Percentiles rank a stretch among this genome's conserved stretches.
phyloP scores from a whole-genome alignment of 1,140 invertebrate genomes.

The Drosophila pectinifera region DNA sequence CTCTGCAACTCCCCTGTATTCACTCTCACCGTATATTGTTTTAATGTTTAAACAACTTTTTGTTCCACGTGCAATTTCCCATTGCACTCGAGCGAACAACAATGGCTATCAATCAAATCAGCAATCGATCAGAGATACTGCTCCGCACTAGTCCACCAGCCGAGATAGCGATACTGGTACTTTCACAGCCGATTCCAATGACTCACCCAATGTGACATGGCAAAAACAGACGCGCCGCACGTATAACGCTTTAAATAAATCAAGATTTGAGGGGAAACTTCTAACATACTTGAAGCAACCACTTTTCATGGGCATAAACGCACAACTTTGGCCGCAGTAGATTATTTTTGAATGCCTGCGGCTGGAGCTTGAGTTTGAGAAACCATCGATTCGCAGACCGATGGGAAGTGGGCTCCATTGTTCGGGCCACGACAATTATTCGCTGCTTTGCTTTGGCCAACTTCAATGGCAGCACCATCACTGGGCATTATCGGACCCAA shows the following conservation, averaged over 20 bases:
- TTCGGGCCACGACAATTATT: slow-evolving; percentile 46
- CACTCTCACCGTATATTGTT: slow-evolving; percentile 30
- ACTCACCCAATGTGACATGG: slow-evolving; percentile 31
- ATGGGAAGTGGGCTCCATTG: slow-evolving; percentile 38
- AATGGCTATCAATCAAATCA: slow-evolving; percentile 41
- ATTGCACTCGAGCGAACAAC: slow-evolving; percentile 23
- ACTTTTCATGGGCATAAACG: slow-evolving; percentile 28
- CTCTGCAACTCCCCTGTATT: slow-evolving; percentile 5
- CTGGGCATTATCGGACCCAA: slow-evolving; percentile 28
- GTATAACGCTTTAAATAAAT: slow-evolving; percentile 13
- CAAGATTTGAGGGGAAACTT: slow-evolving; percentile 4
- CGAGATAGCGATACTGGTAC: slow-evolving; percentile 16
- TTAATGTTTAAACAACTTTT: slow-evolving; percentile 33
- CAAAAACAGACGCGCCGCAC: not conserved
- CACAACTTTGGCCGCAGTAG: not conserved
- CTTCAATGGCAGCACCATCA: slow-evolving; percentile 45
- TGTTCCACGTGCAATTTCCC: slow-evolving; percentile 35
- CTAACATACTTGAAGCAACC: not conserved
- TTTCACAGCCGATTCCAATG: slow-evolving; percentile 52
- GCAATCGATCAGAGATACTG: slow-evolving; percentile 44
- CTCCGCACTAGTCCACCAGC: not conserved
- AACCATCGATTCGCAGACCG: slow-evolving; percentile 15
- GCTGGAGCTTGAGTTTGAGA: slow-evolving; percentile 3
- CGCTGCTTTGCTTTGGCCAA: slow-evolving; percentile 44
- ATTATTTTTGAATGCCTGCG: slow-evolving; percentile 12